Evolutionary conservation across 2,888 invertebrate species (phyloP), one percentile per base, ranked within the genome.

Genomic region (Cerceris rybyensis): DNA sequence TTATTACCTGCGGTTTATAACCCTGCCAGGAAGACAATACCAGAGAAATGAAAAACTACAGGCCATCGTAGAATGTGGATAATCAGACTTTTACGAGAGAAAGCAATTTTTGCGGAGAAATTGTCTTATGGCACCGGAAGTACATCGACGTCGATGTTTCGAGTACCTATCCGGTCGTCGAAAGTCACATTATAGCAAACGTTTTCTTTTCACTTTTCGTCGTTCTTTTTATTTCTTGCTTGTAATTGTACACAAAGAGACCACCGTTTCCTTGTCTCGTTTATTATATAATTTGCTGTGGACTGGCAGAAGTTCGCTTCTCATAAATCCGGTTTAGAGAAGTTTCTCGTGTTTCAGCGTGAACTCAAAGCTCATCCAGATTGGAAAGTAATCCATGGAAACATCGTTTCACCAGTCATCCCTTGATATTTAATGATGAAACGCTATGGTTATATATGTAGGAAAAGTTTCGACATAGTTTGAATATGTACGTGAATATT

Each of bases 31-130:
- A 16, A 8, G 9, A 43, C 28, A 55, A 4, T 55, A 17, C 16
- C 42, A 55, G n/a, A 42, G 42, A 17, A 55, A 65, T 42, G 54
- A 14, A 64, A 41, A 64, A 52, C 11, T 50, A 2, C 41, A 11
- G 6, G 16, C n/a, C 17, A 63, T 50, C n/a, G 63, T 50, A n/a
- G 52, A n/a, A 54, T 17, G 54, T 41, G 17, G 54, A 17, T 65
- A 43, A 55, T 55, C 16, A 65, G 43, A 42, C 43, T 65, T 65
- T 65, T 55, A 43, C 55, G 54, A 65, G 65, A 55, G 54, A 55
- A 65, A 65, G 65, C 65, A 65, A 55, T 65, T 55, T 54, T 65
- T 42, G 14, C 65, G 42, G 65, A n/a, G 43, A 55, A 55, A 65
- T 65, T 55, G 54, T 54, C 16, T 54, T 65, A 65, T 42, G 42